Evolutionary conservation across 1,140 invertebrate genomes (phyloP), one percentile per base, ranked within the genome.

Genomic region (Drosophila sproati): DNA sequence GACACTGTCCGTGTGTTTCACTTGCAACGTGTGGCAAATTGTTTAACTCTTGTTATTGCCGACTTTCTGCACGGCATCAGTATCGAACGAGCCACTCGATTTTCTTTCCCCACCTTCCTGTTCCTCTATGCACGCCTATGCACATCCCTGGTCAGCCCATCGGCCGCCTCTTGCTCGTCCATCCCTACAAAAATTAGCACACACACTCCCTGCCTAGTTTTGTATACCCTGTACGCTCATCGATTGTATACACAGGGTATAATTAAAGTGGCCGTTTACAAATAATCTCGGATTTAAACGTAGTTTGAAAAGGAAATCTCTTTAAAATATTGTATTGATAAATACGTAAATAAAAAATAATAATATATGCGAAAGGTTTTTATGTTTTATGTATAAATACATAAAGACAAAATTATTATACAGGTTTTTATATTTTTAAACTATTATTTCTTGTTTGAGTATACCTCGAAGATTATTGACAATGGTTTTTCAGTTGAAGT

Each of bases 1-100:
- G 54, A 95, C 95, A 0, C 95, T 96, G 77, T 93, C 94, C 59
- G 96, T 96, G 20, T 20, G 20, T 20, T 20, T 51, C 93, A 96
- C n/a, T 55, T 94, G 3, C 94, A 95, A 80, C 94, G 95, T 78
- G 81, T 94, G 2, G 12, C 94, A 6, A 96, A 96, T 80, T 93
- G 93, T 3, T 93, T 93, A n/a, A 94, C 93, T 89, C 92, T 94
- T 82, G 83, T 68, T 76, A 52, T 75, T 75, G 62, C 71, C 74
- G 68, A 75, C 71, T 75, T 89, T 64, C 77, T 89, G 83, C 67
- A 48, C 12, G 47, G 66, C 55, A 50, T 70, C 54, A 73, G 52
- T 70, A 56, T 32, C n/a, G 37, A 12, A 31, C 41, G 20, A 47
- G 52, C 28, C 39, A 43, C 3, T 43, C n/a, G n/a, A 3, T 6